Evolutionary conservation across 2,797 vertebrate genomes (phyloP).

Genomic region (Heterohyrax brucei): DNA sequence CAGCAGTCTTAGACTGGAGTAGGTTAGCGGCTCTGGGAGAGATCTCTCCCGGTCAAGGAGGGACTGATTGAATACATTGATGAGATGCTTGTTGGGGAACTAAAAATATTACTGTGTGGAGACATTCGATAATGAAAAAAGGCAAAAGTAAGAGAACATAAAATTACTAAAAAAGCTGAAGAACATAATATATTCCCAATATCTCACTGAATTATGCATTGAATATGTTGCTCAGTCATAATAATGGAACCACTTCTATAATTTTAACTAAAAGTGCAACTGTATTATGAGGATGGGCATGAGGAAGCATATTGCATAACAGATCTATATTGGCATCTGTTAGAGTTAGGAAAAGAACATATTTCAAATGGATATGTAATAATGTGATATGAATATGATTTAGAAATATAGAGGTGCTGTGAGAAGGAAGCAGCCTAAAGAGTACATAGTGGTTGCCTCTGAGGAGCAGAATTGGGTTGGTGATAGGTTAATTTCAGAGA

Average conservation of each 20-base stretch:
- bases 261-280: neutral
- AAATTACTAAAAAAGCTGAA: neutral
- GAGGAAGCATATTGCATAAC: neutral
- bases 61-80: too few relatives aligned
- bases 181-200: neutral
- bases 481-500: neutral
- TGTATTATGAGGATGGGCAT: neutral
- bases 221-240: neutral
- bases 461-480: neutral
- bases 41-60: neutral
- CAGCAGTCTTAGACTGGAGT: neutral
- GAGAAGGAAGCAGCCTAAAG: neutral
- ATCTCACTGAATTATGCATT: neutral
- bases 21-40: neutral
- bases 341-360: neutral
- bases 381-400: neutral
- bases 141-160: neutral
- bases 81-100: neutral
- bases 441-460: neutral
- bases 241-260: neutral
- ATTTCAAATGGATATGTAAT: slow-evolving; percentile 13
- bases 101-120: neutral
- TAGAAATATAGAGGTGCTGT: neutral
- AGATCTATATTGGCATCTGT: slow-evolving; percentile 9
- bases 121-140: neutral